phyloP scores from a whole-genome alignment of 2,113 vertebrate species.

The Kryptolebias marmoratus region DNA sequence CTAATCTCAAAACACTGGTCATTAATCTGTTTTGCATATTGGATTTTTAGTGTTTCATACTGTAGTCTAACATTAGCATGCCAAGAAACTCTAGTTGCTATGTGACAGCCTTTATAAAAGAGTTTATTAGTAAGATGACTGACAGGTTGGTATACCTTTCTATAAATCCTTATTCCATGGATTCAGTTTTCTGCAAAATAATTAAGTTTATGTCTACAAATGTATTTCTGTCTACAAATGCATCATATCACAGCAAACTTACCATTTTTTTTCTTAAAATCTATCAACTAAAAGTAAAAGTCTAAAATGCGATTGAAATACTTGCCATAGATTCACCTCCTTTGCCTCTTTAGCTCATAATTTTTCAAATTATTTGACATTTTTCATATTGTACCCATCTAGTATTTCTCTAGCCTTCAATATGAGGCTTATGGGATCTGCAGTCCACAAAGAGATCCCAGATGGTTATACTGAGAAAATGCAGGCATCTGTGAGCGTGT shows the following conservation, averaged over 20 bases:
- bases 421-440: constrained; percentile 55
- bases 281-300: neutral
- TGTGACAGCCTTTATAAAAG: constrained; percentile 1
- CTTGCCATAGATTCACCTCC: neutral
- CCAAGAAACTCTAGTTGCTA: neutral
- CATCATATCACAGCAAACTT: neutral
- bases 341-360: neutral
- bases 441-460: constrained; percentile 48
- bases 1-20: constrained; percentile 36
- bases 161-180: neutral
- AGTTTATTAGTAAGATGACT: neutral
- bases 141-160: neutral
- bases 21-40: constrained; percentile 41
- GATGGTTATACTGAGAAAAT: constrained; percentile 46
- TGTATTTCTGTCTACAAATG: neutral
- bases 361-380: neutral
- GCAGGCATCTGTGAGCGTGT: constrained; percentile 21
- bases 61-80: neutral
- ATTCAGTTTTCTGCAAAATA: neutral
- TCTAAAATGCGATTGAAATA: neutral
- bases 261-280: neutral
- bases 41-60: constrained; percentile 17
- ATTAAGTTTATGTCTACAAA: neutral
- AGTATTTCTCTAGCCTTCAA: constrained; percentile 27
- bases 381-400: constrained; percentile 43